Conservation (phyloP, 2,113 vertebrate genomes). For the Dinomys branickii region DNA sequence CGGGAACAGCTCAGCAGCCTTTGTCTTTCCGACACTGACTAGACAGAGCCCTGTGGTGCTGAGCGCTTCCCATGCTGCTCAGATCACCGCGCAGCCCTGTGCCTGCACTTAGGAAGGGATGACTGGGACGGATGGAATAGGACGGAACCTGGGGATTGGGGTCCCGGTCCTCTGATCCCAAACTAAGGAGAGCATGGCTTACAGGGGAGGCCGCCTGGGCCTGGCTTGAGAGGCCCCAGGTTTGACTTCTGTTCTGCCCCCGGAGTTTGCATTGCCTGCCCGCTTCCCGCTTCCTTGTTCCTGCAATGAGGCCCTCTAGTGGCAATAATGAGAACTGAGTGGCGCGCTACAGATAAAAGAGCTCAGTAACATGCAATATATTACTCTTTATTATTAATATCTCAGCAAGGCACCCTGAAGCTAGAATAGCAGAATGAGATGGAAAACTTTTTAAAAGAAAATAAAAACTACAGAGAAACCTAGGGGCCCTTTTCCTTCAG, state of each 20-base stretch:
- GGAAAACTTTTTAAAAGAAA: not conserved
- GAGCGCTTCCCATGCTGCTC: not conserved
- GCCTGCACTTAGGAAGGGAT: not conserved
- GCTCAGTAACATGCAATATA: not conserved
- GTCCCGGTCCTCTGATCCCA: rapidly evolving
- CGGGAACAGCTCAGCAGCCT: not conserved
- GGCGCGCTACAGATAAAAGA: not conserved
- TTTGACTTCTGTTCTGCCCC: no score
- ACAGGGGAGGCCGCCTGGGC: rapidly evolving
- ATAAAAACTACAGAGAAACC: not conserved
- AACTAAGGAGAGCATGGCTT: not conserved
- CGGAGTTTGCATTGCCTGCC: rapidly evolving
- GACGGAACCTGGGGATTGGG: not conserved
- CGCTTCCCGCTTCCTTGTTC: no score
- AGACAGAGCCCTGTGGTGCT: no score
- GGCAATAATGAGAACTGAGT: not conserved
- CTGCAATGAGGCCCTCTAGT: rapidly evolving
- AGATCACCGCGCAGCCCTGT: rapidly evolving
- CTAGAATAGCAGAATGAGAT: not conserved
- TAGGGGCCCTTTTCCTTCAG: no score
- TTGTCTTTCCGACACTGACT: not conserved
- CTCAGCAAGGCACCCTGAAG: not conserved
- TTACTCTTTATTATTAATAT: conserved; percentile 52
- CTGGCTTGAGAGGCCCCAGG: rapidly evolving
- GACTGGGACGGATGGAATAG: no score